Evolutionary conservation across 2,113 vertebrate genomes (phyloP), one percentile per base, ranked within the genome.

Genomic region (Oryzias melastigma): DNA sequence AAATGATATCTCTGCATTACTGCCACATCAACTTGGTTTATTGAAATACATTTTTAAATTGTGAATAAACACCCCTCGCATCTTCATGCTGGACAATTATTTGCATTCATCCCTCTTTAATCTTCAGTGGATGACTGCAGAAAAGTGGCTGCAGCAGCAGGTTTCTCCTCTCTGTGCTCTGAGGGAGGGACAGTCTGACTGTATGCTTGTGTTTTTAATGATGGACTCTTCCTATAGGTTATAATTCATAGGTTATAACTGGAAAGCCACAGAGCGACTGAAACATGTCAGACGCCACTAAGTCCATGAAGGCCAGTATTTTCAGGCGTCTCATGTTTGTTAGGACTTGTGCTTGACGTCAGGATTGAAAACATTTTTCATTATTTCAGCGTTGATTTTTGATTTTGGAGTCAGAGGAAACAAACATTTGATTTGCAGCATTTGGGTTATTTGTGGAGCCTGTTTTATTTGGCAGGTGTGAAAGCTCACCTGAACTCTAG

Each of bases 221-320:
- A 88, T 19, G 63, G 80, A 81, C 81, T 84, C 57, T 22, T 72
- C 73, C 46, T 77, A 76, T 77, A 75, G 80, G 71, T 60, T 89
- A 63, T 89, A 90, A 89, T 91, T 90, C 83, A 47, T 2, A 19
- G 72, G 81, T 85, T 91, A 89, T 86, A 89, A 87, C 52, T 80
- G 87, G 87, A 85, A 85, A 75, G 63, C 85, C 87, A 73, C 79
- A 86, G 64, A 3, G 6, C 58, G 57, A 46, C 54, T 58, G 47
- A 49, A 66, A 64, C 76, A 68, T 29, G 47, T 63, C 35, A 62
- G 58, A 77, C 68, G 62, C 68, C 78, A 59, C 44, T n/a, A 20
- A 8, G 57, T 64, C 35, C 29, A 40, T 40, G 45, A 0, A 5
- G 42, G 68, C 20, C 51, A 58, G 41, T 71, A 61, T 73, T 62